Evolutionary conservation across 2,797 vertebrate species (phyloP), one percentile per base, ranked within the genome.

Genomic region (Novumbra hubbsi): DNA sequence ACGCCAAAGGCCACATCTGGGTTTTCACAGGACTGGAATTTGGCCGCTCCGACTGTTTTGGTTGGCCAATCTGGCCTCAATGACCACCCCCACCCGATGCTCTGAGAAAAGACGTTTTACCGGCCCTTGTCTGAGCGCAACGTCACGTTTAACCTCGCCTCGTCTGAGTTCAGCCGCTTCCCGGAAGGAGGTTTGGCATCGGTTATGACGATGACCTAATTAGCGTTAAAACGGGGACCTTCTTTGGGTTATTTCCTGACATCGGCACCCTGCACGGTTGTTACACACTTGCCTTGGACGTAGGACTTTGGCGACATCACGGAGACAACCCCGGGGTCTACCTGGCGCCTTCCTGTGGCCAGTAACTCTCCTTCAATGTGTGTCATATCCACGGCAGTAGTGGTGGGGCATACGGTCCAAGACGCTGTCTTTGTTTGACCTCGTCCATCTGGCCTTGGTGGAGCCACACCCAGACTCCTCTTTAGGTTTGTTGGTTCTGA

Each of bases 351-450:
- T 38, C 34, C 34, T 7, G 34, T 38, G 34, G 34, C 34, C 34
- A 2, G 34, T 38, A 38, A 3, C 0, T 0, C 34, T 38, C 4
- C n/a, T 0, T 28, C 76, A 74, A 78, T 79, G 66, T 78, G 48
- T 85, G 86, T 81, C 76, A 79, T 72, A 71, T 81, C 80, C 84
- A 73, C 87, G 79, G 72, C 66, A 38, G 78, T 87, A 89, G 81
- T 75, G 1, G 73, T 24, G 79, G 79, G 82, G 78, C 75, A 19
- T 45, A 57, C 72, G 78, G 79, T 73, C 70, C 76, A 24, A 73
- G 8, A 27, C 75, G 85, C 84, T 92, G 86, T 90, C 89, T 88
- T 66, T 5, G 49, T 57, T 57, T 86, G 86, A 73, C 86, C 78
- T 74, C 85, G 55, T 63, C 70, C 85, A 76, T 74, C 75, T 84